A percentile compares a stretch with the other conserved stretches of the same genome.
These are phyloP conservation scores for Ornithorhynchus anatinus DNA, from an alignment of 2,113 vertebrate genomes.

Conservation along the genomic window DNA sequence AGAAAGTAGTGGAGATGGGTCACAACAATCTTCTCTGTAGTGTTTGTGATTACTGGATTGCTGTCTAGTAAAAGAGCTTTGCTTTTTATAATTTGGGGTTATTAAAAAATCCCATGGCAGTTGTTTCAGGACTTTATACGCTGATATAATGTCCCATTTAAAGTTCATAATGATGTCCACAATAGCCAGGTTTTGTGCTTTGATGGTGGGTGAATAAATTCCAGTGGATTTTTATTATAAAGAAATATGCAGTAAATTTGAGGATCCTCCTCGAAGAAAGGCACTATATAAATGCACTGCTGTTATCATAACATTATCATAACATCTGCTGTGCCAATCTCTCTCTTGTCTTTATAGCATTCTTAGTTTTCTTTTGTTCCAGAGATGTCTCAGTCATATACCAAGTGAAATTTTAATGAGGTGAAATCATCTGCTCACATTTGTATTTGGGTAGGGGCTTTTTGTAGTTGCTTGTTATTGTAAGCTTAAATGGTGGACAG, in stretches of 20 bases:
- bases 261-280: neutral
- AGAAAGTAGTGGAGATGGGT: no score
- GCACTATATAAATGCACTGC: neutral
- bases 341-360: neutral
- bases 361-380: neutral
- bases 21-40: no score
- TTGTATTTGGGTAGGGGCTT: neutral
- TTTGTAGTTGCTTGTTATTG: neutral
- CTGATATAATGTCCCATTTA: no score
- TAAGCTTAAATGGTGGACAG: constrained; percentile 6
- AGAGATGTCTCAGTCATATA: neutral
- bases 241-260: neutral
- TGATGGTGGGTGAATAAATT: no score
- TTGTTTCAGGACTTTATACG: no score
- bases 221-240: no score
- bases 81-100: no score
- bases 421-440: neutral
- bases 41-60: no score
- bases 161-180: no score
- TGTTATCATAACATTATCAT: neutral
- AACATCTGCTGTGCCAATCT: neutral
- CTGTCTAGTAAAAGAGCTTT: no score
- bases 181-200: no score
- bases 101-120: no score
- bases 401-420: neutral